phyloP scores from a whole-genome alignment of 2,113 vertebrate species.

The Austrofundulus limnaeus region DNA sequence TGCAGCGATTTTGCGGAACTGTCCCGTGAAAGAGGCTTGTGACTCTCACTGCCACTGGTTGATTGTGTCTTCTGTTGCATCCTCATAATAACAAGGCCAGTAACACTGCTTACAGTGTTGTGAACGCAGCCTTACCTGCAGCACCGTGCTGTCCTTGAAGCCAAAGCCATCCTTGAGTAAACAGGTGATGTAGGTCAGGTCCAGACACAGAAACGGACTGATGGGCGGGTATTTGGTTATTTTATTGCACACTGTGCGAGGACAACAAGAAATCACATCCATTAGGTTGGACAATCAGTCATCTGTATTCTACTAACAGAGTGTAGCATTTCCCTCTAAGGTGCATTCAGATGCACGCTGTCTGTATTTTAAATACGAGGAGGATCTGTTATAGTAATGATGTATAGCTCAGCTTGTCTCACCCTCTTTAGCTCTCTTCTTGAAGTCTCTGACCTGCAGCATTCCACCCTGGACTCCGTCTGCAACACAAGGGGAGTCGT shows the following conservation, averaged over 20 bases:
- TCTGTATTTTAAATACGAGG: conserved; percentile 31
- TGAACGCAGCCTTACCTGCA: conserved; percentile 80
- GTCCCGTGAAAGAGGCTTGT: no score
- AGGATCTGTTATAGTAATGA: conserved; percentile 28
- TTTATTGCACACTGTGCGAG: conserved; percentile 85
- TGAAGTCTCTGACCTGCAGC: conserved; percentile 89
- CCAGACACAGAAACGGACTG: conserved; percentile 93
- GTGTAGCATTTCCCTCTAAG: conserved; percentile 21
- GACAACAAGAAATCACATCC: conserved; percentile 11
- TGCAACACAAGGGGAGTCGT: conserved; percentile 68
- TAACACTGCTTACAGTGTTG: neutral
- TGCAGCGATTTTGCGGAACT: no score
- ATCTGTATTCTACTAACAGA: conserved; percentile 44
- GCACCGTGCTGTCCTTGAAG: conserved; percentile 84
- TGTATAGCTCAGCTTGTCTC: conserved; percentile 50
- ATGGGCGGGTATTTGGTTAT: conserved; percentile 75
- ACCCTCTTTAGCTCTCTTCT: conserved; percentile 92
- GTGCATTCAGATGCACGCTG: conserved; percentile 40
- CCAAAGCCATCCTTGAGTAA: conserved; percentile 93
- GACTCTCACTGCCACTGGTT: no score
- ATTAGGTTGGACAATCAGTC: conserved; percentile 33
- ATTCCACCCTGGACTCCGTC: conserved; percentile 85
- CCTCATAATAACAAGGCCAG: neutral
- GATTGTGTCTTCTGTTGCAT: neutral
- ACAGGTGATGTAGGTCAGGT: conserved; percentile 92